Base-by-base conservation (phyloP, 2,888 invertebrate species). In the Eustalomyia histrio region DNA sequence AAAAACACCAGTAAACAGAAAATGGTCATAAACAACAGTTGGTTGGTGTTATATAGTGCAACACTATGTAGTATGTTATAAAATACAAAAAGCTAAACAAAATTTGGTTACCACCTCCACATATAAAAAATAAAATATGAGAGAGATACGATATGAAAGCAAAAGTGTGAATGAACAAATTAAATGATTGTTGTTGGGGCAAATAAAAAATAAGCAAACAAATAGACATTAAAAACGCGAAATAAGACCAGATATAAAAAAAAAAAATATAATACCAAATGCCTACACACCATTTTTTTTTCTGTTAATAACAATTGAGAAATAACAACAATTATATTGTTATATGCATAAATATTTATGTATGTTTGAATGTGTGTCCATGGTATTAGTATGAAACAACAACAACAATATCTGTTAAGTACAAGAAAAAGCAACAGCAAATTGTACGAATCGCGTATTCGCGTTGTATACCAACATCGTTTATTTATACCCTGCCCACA, bases 401-500 rank as follows among this genome's bases (percentile, higher is more conserved):
- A 69, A 47, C 63, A 69, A 63, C 7, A 69, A 24, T 21, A 50
- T 24, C 64, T 63, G 50, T 24, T 63, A 35, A 61, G 9, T 47
- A 35, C 16, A 10, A 73, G 58, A 74, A 57, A 33, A 52, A 21
- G 60, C 18, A 21, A 47, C 61, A 68, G 63, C 65, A 68, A 81
- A 80, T 88, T 82, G 87, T 89, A 89, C 89, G 88, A 89, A 89
- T 89, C 89, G 87, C 88, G 86, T 88, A 86, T 87, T 88, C 88
- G 89, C 88, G 89, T 89, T 88, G 87, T 87, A 57, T n/a, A 61
- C 43, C 9, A 63, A 24, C 87, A 86, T 85, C 86, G 86, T 87
- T 86, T 85, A 86, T 89, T 89, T 85, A 83, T 89, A 88, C 88
- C 89, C 89, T 89, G 89, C 90, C 89, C 90, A 89, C 90, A 87